Percentiles rank a stretch among this genome's conserved stretches.
phyloP scores from a whole-genome alignment of 2,888 invertebrate genomes.

The Cephus pygmeus region DNA sequence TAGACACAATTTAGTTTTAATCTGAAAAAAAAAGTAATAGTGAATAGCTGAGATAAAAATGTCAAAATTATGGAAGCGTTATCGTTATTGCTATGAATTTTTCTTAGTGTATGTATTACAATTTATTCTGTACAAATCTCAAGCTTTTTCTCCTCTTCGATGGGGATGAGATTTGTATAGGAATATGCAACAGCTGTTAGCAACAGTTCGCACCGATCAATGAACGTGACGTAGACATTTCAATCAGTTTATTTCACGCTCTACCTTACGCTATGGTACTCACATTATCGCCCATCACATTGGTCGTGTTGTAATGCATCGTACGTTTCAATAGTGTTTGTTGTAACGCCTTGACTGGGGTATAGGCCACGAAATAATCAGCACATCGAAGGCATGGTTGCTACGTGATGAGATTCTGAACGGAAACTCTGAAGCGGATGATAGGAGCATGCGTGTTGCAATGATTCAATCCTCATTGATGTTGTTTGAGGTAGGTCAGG shows the following conservation, averaged over 20 bases:
- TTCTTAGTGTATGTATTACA: background rate
- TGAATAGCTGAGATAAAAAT: background rate
- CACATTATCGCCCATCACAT: conserved; percentile 14
- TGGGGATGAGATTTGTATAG: background rate
- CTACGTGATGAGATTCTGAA: conserved; percentile 17
- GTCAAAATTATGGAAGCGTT: background rate
- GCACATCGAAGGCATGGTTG: conserved; percentile 15
- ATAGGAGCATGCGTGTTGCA: conserved; percentile 21
- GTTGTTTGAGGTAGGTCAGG: conserved; percentile 20
- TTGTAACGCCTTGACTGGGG: background rate
- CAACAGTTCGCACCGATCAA: conserved; percentile 11
- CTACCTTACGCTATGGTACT: conserved; percentile 2
- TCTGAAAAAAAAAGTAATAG: background rate
- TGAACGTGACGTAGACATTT: conserved; percentile 4
- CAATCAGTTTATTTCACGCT: background rate
- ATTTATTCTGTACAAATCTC: background rate
- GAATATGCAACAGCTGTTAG: conserved; percentile 22
- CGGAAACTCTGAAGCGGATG: conserved; percentile 12
- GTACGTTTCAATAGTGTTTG: background rate
- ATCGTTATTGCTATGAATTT: background rate
- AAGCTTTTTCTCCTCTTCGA: background rate
- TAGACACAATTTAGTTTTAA: conserved; percentile 21
- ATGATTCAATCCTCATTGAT: background rate
- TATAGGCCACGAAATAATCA: background rate
- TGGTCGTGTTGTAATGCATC: conserved; percentile 8